These are phyloP conservation scores for Hippocampus mohnikei DNA, from an alignment of 2,113 vertebrate genomes.

Conservation along the genomic window DNA sequence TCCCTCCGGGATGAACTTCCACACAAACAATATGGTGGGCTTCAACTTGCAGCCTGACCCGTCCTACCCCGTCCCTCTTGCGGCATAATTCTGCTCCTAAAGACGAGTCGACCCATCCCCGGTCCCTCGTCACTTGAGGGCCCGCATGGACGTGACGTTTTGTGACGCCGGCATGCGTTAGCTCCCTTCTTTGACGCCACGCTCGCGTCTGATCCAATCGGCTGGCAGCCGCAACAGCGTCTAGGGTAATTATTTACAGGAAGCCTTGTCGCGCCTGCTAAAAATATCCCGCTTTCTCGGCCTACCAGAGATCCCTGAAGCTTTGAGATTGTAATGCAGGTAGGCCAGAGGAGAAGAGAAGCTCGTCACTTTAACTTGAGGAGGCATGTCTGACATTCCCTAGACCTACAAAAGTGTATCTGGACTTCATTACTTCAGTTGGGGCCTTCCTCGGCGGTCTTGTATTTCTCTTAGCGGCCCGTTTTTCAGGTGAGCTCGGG, in stretches of 20 bases:
- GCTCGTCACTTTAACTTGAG: slow-evolving; percentile 12
- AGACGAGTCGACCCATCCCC: not conserved
- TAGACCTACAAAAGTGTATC: not conserved
- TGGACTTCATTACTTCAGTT: not conserved
- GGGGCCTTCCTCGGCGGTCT: not conserved
- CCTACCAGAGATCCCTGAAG: slow-evolving; percentile 40
- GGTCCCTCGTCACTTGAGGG: slow-evolving; percentile 1
- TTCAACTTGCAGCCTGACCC: slow-evolving; percentile 9
- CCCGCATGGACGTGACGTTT: slow-evolving; percentile 4
- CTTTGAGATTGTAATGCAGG: slow-evolving; percentile 16
- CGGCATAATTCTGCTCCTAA: slow-evolving; percentile 5
- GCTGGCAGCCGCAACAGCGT: slow-evolving; percentile 38
- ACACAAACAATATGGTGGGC: slow-evolving; percentile 4
- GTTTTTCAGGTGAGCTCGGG: too few relatives aligned
- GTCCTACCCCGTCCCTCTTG: not conserved
- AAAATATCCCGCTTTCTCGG: slow-evolving; percentile 55
- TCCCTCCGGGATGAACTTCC: slow-evolving; percentile 6
- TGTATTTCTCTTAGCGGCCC: not conserved
- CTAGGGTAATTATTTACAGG: slow-evolving; percentile 64
- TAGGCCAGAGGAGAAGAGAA: slow-evolving; percentile 9
- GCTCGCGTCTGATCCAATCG: slow-evolving; percentile 24
- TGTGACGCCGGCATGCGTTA: slow-evolving; percentile 9
- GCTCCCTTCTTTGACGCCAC: slow-evolving; percentile 23
- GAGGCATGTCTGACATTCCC: not conserved
- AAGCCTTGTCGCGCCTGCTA: slow-evolving; percentile 54